Conservation (phyloP, 2,888 invertebrate genomes). For the Phoenoteleia sp. region DNA sequence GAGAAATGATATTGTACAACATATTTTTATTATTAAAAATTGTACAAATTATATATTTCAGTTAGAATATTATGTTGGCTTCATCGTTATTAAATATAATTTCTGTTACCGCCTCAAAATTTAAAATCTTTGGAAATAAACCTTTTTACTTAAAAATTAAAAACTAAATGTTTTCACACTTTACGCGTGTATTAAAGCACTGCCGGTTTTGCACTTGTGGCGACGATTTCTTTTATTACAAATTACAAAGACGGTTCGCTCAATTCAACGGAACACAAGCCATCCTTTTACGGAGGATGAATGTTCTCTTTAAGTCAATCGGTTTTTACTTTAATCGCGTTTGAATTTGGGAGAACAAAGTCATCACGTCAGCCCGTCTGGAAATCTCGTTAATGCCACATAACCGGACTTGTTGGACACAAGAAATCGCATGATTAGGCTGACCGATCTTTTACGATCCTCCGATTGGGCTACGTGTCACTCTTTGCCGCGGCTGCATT, state of each 20-base stretch:
- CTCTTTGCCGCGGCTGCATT: slow-evolving; percentile 81
- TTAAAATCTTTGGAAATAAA: too few species aligned
- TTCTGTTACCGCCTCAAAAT: too few species aligned
- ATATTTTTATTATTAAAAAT: too few species aligned
- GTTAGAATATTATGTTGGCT: too few species aligned
- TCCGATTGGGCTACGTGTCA: slow-evolving; percentile 80
- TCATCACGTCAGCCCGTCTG: slow-evolving; percentile 79
- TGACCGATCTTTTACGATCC: slow-evolving; percentile 76
- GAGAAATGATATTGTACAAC: too few species aligned
- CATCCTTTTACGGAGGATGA: slow-evolving; percentile 72
- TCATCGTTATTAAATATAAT: too few species aligned
- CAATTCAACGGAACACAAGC: slow-evolving; percentile 37
- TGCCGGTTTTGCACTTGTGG: slow-evolving; percentile 54
- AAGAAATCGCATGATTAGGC: slow-evolving; percentile 79
- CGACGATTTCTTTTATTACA: slow-evolving; percentile 51
- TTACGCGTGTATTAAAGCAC: slow-evolving; percentile 31
- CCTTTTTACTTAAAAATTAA: too few species aligned
- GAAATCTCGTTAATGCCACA: slow-evolving; percentile 67
- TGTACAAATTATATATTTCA: too few species aligned
- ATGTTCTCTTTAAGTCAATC: slow-evolving; percentile 71
- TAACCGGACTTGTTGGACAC: slow-evolving; percentile 66
- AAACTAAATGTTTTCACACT: slow-evolving; percentile 48
- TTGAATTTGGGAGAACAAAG: slow-evolving; percentile 78
- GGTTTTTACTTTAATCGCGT: slow-evolving; percentile 72
- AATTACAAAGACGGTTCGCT: slow-evolving; percentile 42